Evolutionary conservation across 1,140 invertebrate species (phyloP).

Genomic region (Heliconius hewitsoni): DNA sequence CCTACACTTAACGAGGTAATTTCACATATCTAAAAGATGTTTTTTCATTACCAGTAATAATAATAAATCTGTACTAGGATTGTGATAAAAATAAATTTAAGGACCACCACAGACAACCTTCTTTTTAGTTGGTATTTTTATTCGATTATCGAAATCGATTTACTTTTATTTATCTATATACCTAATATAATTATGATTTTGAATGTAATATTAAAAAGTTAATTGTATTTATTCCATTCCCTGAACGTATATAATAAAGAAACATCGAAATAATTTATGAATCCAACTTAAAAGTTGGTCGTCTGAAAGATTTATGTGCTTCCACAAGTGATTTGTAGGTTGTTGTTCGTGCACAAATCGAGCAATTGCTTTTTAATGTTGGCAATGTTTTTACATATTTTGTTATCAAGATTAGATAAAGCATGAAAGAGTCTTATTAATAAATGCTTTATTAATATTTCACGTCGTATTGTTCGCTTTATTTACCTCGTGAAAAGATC

Average conservation of each 20-base stretch:
- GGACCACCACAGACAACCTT: constrained; percentile 15
- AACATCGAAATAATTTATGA: constrained; percentile 9
- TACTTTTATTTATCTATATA: too few relatives aligned
- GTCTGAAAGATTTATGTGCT: constrained; percentile 60
- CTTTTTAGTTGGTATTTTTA: constrained; percentile 17
- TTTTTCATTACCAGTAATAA: background rate
- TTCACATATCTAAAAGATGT: background rate
- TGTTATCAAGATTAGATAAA: constrained; percentile 31
- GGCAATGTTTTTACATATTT: constrained; percentile 20
- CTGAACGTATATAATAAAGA: background rate
- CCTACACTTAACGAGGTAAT: background rate
- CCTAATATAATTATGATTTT: too few relatives aligned
- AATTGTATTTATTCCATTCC: background rate
- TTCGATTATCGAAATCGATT: background rate
- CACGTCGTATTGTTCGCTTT: background rate
- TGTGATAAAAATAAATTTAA: constrained; percentile 18
- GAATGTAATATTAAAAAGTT: background rate
- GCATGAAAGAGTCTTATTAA: constrained; percentile 23
- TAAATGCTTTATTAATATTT: constrained; percentile 9
- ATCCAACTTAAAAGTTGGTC: constrained; percentile 46
- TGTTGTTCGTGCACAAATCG: constrained; percentile 38
- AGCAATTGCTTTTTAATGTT: constrained; percentile 35
- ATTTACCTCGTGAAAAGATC: background rate
- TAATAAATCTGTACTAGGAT: background rate
- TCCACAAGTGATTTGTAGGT: constrained; percentile 56